Evolutionary conservation across 2,888 invertebrate species (phyloP).

Genomic region (Melangyna quadrimaculata): DNA sequence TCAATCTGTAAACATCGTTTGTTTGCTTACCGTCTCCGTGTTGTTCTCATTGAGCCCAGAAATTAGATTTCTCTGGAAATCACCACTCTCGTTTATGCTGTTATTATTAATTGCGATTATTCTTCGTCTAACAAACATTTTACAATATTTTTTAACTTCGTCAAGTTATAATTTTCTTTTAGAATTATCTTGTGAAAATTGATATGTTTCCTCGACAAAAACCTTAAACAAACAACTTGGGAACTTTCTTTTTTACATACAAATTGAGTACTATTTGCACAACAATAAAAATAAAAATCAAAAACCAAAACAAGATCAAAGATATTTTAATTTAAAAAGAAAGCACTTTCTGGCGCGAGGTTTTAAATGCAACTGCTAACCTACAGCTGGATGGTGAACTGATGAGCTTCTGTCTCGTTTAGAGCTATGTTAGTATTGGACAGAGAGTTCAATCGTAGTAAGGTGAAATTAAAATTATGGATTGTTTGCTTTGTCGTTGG

Average conservation of each 20-base stretch:
- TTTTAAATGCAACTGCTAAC: conserved; percentile 56
- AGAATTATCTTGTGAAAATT: neutral
- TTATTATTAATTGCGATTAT: conserved; percentile 63
- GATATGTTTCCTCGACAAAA: neutral
- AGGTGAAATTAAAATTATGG: conserved; percentile 55
- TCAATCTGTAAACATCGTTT: neutral
- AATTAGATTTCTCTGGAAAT: conserved; percentile 4
- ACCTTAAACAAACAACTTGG: neutral
- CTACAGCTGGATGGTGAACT: neutral
- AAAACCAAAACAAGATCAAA: conserved; percentile 16
- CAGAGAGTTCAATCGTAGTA: conserved; percentile 1
- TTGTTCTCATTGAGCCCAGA: neutral
- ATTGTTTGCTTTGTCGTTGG: neutral
- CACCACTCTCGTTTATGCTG: conserved; percentile 16
- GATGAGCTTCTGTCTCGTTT: neutral
- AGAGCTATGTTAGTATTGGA: neutral
- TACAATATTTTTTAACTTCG: neutral
- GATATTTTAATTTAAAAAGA: conserved; percentile 42
- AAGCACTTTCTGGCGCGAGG: conserved; percentile 59
- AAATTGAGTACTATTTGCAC: conserved; percentile 35
- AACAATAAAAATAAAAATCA: conserved; percentile 3
- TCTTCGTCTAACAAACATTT: conserved; percentile 55
- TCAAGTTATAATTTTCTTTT: neutral
- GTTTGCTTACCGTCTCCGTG: conserved; percentile 36
- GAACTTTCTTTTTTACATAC: conserved; percentile 56